Conservation (phyloP, 2,888 invertebrate genomes). For the Lepidonotus clava region DNA sequence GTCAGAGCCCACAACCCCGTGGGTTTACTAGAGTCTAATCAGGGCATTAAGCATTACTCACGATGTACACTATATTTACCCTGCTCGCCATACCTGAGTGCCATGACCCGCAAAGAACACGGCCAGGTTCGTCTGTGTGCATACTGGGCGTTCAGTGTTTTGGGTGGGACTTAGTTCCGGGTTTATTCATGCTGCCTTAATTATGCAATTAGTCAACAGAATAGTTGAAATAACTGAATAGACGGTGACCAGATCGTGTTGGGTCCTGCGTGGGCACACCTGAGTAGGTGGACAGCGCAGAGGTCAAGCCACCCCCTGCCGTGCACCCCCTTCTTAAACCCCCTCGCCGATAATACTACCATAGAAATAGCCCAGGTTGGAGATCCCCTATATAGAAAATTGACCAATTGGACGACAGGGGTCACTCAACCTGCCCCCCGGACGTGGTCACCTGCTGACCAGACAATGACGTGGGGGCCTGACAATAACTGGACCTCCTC, state of each 20-base stretch:
- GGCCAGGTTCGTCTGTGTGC: neutral
- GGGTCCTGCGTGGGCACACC: neutral
- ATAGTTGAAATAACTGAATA: no score
- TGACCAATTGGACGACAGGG: slow-evolving; percentile 27
- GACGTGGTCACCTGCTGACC: neutral
- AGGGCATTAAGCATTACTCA: neutral
- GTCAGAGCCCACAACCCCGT: neutral
- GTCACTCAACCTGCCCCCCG: neutral
- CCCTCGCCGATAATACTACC: neutral
- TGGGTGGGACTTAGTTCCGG: neutral
- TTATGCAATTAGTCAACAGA: slow-evolving; percentile 21
- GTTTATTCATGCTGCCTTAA: neutral
- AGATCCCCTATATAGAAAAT: slow-evolving; percentile 1
- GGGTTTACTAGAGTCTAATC: slow-evolving; percentile 11
- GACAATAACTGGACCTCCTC: neutral
- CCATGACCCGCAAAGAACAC: no score
- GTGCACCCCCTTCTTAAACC: neutral
- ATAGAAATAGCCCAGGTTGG: neutral
- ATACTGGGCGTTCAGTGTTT: neutral
- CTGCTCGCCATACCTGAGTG: neutral
- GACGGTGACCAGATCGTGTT: neutral
- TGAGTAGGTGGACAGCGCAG: neutral
- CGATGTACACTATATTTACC: neutral
- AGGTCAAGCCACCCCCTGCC: slow-evolving; percentile 2
- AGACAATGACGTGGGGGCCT: neutral